Percentiles rank a stretch among this genome's conserved stretches.
Evolutionary conservation across 2,113 vertebrate genomes (phyloP).

Genomic region (Apeltes quadracus): DNA sequence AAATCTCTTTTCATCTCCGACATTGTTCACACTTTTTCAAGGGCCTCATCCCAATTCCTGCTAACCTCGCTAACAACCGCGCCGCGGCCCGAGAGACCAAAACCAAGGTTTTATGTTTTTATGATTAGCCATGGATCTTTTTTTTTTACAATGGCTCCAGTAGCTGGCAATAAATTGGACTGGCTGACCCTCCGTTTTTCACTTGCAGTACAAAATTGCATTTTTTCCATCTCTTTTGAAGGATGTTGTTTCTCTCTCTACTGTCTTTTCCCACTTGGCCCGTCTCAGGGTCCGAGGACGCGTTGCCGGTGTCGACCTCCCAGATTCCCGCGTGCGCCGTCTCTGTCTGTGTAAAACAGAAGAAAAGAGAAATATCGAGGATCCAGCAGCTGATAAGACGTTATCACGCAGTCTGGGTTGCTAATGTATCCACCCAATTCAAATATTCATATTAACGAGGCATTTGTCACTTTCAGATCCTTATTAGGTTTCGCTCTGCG

Average conservation of each 20-base stretch:
- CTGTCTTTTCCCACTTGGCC: background rate
- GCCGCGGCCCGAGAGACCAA: constrained; percentile 21
- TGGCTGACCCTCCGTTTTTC: constrained; percentile 17
- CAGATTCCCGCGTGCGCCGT: background rate
- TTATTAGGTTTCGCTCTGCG: constrained; percentile 49
- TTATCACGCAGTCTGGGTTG: constrained; percentile 9
- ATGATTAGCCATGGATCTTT: background rate
- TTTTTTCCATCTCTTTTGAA: constrained; percentile 15
- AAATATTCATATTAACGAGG: constrained; percentile 45
- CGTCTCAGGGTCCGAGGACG: constrained; percentile 2
- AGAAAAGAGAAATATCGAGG: background rate
- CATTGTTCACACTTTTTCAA: constrained; percentile 25
- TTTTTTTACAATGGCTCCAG: constrained; percentile 9
- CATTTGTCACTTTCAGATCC: constrained; percentile 60
- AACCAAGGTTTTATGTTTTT: constrained; percentile 11
- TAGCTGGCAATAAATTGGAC: constrained; percentile 2
- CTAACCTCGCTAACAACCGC: constrained; percentile 40
- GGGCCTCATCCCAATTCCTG: constrained; percentile 16
- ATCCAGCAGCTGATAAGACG: background rate
- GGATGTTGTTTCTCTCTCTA: background rate
- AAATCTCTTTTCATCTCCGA: background rate
- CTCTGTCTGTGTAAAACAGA: constrained; percentile 7
- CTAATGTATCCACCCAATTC: constrained; percentile 39
- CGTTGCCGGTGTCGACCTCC: background rate
- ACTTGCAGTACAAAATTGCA: constrained; percentile 5